These are phyloP conservation scores for Chaetorhynchus papuensis DNA, from an alignment of 2,113 vertebrate species.

Conservation along the genomic window DNA sequence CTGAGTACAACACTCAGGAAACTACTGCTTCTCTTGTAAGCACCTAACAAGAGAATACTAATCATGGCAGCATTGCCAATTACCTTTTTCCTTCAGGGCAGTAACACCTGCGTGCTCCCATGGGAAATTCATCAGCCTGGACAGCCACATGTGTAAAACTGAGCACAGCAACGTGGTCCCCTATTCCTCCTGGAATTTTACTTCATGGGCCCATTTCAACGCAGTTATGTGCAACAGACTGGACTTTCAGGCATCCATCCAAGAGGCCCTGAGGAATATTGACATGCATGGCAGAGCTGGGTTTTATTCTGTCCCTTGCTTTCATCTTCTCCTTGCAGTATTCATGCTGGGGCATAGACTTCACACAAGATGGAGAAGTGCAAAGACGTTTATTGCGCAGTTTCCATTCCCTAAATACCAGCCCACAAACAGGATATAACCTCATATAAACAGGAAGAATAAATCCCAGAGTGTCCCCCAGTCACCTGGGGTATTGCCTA, in stretches of 20 bases:
- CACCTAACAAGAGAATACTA: too few relatives aligned
- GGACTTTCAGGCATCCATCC: neutral
- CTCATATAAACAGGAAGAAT: too few relatives aligned
- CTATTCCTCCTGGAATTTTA: neutral
- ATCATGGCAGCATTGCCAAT: neutral
- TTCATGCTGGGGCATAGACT: too few relatives aligned
- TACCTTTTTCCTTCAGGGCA: neutral
- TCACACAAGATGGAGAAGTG: too few relatives aligned
- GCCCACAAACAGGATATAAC: too few relatives aligned
- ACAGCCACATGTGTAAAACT: neutral
- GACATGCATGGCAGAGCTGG: neutral
- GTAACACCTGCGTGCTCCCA: neutral
- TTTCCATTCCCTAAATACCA: too few relatives aligned
- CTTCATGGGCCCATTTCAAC: neutral
- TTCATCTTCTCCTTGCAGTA: neutral
- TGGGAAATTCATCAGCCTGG: neutral
- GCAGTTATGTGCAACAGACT: neutral
- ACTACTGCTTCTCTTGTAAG: neutral
- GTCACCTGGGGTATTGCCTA: too few relatives aligned
- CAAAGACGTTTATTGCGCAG: too few relatives aligned
- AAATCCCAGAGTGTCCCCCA: too few relatives aligned
- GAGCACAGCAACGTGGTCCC: neutral
- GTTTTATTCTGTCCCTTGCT: neutral
- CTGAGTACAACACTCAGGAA: accelerated
- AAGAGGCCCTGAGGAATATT: neutral